These are phyloP conservation scores for Pectinophora gossypiella DNA, from an alignment of 1,140 invertebrate species.

Conservation along the genomic window DNA sequence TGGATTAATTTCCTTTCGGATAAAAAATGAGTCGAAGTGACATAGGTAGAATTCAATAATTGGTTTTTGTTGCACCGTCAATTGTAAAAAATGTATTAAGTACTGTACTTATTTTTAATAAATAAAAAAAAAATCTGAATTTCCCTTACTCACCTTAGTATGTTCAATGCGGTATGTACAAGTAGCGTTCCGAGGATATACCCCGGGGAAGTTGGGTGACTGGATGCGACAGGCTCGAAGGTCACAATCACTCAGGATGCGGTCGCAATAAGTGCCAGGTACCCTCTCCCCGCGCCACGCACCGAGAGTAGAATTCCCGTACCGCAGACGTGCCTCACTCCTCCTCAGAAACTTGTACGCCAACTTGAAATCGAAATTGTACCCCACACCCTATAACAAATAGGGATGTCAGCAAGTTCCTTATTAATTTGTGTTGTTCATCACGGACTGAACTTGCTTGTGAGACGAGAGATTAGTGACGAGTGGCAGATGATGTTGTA, in stretches of 20 bases:
- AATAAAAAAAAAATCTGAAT: no score
- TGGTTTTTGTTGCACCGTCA: no score
- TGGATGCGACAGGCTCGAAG: conserved; percentile 83
- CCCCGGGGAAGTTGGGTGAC: conserved; percentile 90
- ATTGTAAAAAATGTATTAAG: no score
- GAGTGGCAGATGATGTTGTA: no score
- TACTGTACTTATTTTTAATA: no score
- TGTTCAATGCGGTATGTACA: conserved; percentile 87
- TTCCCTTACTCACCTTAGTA: conserved; percentile 67
- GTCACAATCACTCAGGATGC: conserved; percentile 83
- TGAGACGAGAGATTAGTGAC: no score
- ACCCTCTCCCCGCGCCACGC: conserved; percentile 83
- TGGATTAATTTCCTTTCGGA: no score
- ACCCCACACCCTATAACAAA: conserved; percentile 80
- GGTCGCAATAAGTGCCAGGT: conserved; percentile 85
- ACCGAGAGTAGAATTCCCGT: conserved; percentile 83
- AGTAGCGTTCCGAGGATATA: conserved; percentile 89
- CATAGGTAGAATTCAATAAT: no score
- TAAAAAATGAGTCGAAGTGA: no score
- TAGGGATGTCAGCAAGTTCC: no score
- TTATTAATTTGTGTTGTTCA: no score
- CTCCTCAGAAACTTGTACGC: conserved; percentile 87
- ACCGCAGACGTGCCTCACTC: conserved; percentile 84
- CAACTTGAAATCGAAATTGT: conserved; percentile 89
- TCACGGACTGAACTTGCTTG: no score